A percentile compares a stretch with the other conserved stretches of the same genome.
Evolutionary conservation across 2,888 invertebrate species (phyloP).

Genomic region (Apoda limacodes): DNA sequence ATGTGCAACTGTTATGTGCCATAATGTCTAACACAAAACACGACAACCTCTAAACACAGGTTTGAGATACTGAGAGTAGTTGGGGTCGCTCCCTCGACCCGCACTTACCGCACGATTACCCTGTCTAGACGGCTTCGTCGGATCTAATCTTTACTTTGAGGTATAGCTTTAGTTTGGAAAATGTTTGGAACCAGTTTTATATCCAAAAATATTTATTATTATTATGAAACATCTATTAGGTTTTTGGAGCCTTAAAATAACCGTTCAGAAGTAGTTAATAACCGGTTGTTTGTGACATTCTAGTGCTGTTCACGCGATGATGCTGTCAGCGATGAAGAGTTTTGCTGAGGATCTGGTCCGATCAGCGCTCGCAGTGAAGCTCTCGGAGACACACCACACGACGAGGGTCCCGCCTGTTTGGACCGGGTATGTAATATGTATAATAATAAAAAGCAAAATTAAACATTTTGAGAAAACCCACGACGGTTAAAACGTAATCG

Average conservation of each 20-base stretch:
- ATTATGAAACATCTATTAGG: too few species aligned
- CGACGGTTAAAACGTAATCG: too few species aligned
- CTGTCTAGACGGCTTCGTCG: neutral
- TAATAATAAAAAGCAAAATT: too few species aligned
- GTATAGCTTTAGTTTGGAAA: too few species aligned
- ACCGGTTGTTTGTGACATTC: neutral
- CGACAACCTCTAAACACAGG: too few species aligned
- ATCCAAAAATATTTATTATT: too few species aligned
- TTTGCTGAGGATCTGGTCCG: slow-evolving; percentile 62
- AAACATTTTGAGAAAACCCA: too few species aligned
- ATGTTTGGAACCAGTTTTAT: too few species aligned
- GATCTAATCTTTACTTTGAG: neutral
- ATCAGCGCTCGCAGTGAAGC: slow-evolving; percentile 35
- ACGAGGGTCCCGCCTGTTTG: slow-evolving; percentile 27
- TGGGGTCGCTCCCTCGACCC: neutral
- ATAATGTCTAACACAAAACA: too few species aligned
- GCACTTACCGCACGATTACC: neutral
- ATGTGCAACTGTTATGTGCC: too few species aligned
- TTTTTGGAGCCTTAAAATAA: too few species aligned
- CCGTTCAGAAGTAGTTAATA: neutral
- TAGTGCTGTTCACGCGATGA: slow-evolving; percentile 58
- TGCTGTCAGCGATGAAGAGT: slow-evolving; percentile 59
- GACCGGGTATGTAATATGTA: slow-evolving; percentile 38
- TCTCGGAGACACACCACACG: slow-evolving; percentile 52
- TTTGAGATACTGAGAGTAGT: neutral